Conservation (phyloP, 2,113 vertebrate genomes). For the Apodemus speciosus region DNA sequence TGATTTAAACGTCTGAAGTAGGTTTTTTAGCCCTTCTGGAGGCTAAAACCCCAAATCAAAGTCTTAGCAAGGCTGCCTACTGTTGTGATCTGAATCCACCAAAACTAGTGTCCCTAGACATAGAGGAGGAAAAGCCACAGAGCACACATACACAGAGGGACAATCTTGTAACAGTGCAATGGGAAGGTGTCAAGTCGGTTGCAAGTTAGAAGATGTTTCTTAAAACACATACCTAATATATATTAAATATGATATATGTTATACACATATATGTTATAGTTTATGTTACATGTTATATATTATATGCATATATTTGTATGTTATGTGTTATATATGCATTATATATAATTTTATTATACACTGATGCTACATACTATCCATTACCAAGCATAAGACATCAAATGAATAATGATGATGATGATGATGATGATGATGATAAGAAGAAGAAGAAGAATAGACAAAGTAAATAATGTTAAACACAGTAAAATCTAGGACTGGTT, state of each 20-base stretch:
- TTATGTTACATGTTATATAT: background rate
- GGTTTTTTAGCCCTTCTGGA: background rate
- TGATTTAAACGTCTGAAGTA: background rate
- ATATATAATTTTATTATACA: background rate
- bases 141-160: background rate
- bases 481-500: slow-evolving; percentile 25
- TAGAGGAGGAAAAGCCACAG: background rate
- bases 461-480: slow-evolving; percentile 28
- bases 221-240: background rate
- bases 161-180: rapidly evolving
- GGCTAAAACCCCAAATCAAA: background rate
- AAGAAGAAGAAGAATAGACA: too few relatives aligned
- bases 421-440: too few relatives aligned
- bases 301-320: background rate
- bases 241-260: background rate
- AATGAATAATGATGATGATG: background rate
- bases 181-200: background rate
- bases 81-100: background rate
- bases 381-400: background rate
- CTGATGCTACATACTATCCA: background rate
- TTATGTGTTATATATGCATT: background rate
- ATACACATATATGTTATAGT: background rate
- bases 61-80: background rate
- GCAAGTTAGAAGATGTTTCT: background rate
- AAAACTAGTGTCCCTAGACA: background rate